Percentiles rank a stretch among this genome's conserved stretches.
phyloP scores from a whole-genome alignment of 2,113 vertebrate genomes.

The Psephotus haematonotus region DNA sequence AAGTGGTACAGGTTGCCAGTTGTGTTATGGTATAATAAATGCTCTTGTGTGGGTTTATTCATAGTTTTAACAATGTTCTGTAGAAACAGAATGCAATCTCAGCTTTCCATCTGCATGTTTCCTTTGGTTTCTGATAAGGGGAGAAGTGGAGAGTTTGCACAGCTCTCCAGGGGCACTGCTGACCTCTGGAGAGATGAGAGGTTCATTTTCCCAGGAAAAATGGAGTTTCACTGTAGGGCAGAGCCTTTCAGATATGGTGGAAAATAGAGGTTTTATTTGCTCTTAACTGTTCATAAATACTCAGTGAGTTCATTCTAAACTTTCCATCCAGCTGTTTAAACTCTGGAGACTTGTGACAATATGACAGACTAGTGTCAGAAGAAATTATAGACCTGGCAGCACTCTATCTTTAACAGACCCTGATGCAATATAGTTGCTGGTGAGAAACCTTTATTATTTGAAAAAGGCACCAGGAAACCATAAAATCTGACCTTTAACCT shows the following conservation, averaged over 20 bases:
- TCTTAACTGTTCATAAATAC: constrained; percentile 47
- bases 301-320: neutral
- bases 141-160: neutral
- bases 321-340: constrained; percentile 46
- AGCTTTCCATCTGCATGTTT: constrained; percentile 4
- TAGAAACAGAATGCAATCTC: constrained; percentile 29
- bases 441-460: constrained; percentile 53
- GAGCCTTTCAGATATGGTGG: constrained; percentile 37
- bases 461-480: constrained; percentile 20
- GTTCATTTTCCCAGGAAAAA: constrained; percentile 66
- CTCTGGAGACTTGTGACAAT: constrained; percentile 41
- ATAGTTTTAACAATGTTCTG: neutral
- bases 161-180: constrained; percentile 11
- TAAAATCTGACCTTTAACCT: constrained; percentile 55
- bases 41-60: neutral
- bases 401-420: constrained; percentile 7
- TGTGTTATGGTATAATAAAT: neutral
- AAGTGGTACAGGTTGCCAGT: neutral
- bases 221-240: neutral
- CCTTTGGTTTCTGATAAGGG: constrained; percentile 49
- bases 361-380: constrained; percentile 31
- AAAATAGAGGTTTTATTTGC: constrained; percentile 59
- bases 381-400: constrained; percentile 36
- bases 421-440: constrained; percentile 13
- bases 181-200: constrained; percentile 36